Evolutionary conservation across 2,888 invertebrate species (phyloP), one percentile per base, ranked within the genome.

Genomic region (Ichneumoninae sp.): DNA sequence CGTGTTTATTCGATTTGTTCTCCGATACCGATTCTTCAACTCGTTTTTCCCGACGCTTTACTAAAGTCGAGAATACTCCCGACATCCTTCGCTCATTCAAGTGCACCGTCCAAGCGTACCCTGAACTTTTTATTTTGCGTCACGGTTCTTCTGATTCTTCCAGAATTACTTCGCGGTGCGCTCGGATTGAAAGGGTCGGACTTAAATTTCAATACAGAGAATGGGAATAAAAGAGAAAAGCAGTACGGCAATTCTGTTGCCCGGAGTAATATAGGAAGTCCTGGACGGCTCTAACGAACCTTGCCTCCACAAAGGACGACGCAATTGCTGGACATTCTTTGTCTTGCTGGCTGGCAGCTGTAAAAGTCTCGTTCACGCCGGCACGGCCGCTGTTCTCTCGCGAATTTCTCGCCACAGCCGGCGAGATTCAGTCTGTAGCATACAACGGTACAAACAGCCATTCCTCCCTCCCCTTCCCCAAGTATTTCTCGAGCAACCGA

Each of bases 251-350:
- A 82, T 19, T 70, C 47, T 26, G 78, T 13, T 66, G 62, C 33
- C 16, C 16, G 26, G 26, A 40, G 66, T 82, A 79, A 79, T 65
- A 50, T 66, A 57, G 84, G 79, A 79, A 79, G 79, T 84, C 75
- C 79, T 79, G 79, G 75, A 79, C 84, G 70, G 71, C 75, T 76
- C 52, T 82, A 84, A 86, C 75, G 79, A 83, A 77, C 66, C 75
- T 81, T 82, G 71, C 76, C 52, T 75, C 65, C 57, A 84, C 85
- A 86, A 86, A 86, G 81, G 83, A 84, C 84, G 65, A 76, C 75
- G 84, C 83, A 81, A 86, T 81, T 81, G 85, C 75, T 81, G 74
- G 78, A 66, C 80, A 75, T 86, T 86, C 85, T 81, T 86, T 86
- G 85, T 86, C 84, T 78, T 62, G 81, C 65, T 60, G 50, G 77